These are phyloP conservation scores for Phragmatobia fuliginosa DNA, from an alignment of 2,888 invertebrate genomes.

Conservation along the genomic window DNA sequence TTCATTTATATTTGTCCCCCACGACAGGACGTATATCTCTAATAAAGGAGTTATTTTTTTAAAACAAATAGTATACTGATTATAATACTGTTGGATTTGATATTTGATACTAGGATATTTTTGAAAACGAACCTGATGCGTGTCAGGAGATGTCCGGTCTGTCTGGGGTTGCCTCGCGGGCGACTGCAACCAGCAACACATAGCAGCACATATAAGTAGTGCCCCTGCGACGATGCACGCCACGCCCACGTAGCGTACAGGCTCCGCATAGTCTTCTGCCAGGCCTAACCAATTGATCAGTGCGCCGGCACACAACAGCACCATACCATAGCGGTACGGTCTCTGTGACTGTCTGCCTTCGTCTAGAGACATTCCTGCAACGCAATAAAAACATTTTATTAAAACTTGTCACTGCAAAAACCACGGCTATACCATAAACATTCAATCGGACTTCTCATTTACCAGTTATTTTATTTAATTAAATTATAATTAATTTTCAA, in stretches of 20 bases:
- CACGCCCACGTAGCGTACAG: constrained; percentile 90
- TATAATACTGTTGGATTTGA: neutral
- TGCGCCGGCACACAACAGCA: constrained; percentile 90
- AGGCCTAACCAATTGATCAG: constrained; percentile 91
- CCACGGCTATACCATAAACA: neutral
- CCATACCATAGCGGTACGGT: constrained; percentile 91
- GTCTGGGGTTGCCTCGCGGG: constrained; percentile 80
- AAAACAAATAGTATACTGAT: no score
- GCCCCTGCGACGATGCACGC: constrained; percentile 92
- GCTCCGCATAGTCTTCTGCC: constrained; percentile 91
- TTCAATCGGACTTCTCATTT: neutral
- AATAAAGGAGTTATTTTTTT: no score
- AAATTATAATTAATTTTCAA: no score
- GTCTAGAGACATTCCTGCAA: constrained; percentile 89
- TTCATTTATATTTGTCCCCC: no score
- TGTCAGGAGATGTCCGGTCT: constrained; percentile 79
- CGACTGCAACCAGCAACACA: constrained; percentile 91
- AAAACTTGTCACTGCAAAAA: neutral
- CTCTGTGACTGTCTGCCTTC: constrained; percentile 89
- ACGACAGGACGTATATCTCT: no score
- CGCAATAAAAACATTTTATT: constrained; percentile 7
- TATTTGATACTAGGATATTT: neutral
- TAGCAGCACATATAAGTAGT: constrained; percentile 90
- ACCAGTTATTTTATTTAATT: neutral
- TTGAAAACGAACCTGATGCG: constrained; percentile 74